Evolutionary conservation across 2,888 invertebrate species (phyloP).

Genomic region (Myopa testacea): DNA sequence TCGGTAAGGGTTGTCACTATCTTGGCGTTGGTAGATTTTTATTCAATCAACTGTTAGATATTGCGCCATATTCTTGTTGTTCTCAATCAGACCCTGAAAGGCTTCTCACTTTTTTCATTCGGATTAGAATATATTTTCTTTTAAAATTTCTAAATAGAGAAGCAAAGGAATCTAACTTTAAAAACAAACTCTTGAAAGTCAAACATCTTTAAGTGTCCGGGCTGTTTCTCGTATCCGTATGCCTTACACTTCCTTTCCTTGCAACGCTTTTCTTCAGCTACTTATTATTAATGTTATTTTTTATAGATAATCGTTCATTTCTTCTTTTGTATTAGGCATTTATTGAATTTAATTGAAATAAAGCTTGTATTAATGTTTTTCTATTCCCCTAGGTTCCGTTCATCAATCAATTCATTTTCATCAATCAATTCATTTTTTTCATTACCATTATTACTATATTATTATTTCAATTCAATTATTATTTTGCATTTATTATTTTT

Average conservation of each 20-base stretch:
- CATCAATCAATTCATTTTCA: no score
- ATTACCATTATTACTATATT: no score
- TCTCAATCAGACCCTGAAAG: neutral
- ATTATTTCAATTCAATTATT: no score
- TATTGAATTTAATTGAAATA: neutral
- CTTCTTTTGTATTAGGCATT: neutral
- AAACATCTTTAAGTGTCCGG: neutral
- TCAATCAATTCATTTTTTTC: no score
- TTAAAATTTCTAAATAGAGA: conserved; percentile 8
- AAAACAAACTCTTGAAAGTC: conserved; percentile 15
- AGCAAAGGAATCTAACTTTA: conserved; percentile 1
- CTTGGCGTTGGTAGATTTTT: neutral
- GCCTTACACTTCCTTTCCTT: neutral
- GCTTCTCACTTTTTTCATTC: neutral
- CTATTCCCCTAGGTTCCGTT: neutral
- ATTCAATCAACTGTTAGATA: neutral
- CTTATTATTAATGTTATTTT: neutral
- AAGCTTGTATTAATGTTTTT: neutral
- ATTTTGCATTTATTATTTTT: no score
- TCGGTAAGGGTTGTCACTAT: conserved; percentile 1
- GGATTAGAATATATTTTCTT: conserved; percentile 3
- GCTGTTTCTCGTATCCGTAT: neutral
- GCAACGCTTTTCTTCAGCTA: no score
- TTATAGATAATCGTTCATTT: neutral
- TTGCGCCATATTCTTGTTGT: conserved; percentile 13